Evolutionary conservation across 2,888 invertebrate genomes (phyloP).

Genomic region (Drosophila pegasa): DNA sequence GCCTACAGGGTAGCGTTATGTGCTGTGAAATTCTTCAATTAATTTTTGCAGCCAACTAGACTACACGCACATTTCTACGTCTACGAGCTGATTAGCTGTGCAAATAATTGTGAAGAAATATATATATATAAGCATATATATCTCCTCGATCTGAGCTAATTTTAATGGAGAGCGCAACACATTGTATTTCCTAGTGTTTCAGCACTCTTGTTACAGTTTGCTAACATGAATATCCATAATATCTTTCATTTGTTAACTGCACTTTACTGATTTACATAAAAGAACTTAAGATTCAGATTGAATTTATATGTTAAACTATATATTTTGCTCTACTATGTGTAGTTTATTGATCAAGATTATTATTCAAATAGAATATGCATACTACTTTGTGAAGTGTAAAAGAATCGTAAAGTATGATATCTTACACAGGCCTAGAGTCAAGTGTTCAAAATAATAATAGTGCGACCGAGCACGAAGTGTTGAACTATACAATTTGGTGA

Average conservation of each 20-base stretch:
- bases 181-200: constrained; percentile 18
- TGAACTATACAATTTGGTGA: too few species aligned
- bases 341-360: constrained; percentile 2
- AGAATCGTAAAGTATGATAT: too few species aligned
- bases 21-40: constrained; percentile 69
- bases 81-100: constrained; percentile 53
- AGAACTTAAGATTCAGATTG: neutral
- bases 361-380: too few species aligned
- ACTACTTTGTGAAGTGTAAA: too few species aligned
- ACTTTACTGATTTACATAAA: neutral
- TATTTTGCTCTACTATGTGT: neutral
- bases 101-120: constrained; percentile 72
- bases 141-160: constrained; percentile 67
- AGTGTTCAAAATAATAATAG: too few species aligned
- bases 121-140: constrained; percentile 26
- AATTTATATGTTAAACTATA: neutral
- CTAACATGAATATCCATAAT: constrained; percentile 13
- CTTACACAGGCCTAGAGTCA: too few species aligned
- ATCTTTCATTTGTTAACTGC: constrained; percentile 7
- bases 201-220: constrained; percentile 19
- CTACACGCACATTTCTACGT: constrained; percentile 67
- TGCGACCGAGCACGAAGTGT: too few species aligned
- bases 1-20: constrained; percentile 41
- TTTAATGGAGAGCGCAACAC: constrained; percentile 42
- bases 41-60: constrained; percentile 43